A percentile compares a stretch with the other conserved stretches of the same genome.
Evolutionary conservation across 2,888 invertebrate genomes (phyloP).

Genomic region (Nineta flava): DNA sequence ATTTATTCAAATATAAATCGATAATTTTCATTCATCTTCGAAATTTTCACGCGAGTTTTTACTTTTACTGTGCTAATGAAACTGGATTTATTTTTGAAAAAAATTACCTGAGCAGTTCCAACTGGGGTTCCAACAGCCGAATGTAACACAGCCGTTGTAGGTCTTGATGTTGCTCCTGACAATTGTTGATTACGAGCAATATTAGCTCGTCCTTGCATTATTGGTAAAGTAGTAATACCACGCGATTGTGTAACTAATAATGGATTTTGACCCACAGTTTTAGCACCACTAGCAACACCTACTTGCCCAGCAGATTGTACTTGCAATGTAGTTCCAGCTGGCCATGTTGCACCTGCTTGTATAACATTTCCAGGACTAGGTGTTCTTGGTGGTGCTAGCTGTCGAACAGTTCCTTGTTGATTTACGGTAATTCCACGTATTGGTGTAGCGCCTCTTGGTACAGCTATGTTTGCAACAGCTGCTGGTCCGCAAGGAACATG

Average conservation of each 20-base stretch:
- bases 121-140: conserved; percentile 25
- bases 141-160: conserved; percentile 25
- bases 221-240: conserved; percentile 5
- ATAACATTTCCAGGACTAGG: conserved; percentile 22
- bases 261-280: conserved; percentile 16
- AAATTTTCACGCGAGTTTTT: no score
- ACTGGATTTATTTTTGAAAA: no score
- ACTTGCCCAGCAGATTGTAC: conserved; percentile 6
- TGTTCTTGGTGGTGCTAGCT: conserved; percentile 22
- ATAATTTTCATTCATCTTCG: no score
- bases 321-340: conserved; percentile 4
- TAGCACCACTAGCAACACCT: conserved; percentile 19
- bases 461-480: conserved; percentile 57
- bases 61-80: no score
- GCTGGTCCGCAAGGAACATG: conserved; percentile 44
- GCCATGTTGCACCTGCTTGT: not conserved
- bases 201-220: conserved; percentile 4
- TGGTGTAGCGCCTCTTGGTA: conserved; percentile 39
- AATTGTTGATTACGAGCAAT: conserved; percentile 21
- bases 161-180: conserved; percentile 20
- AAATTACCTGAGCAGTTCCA: conserved; percentile 21
- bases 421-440: conserved; percentile 23
- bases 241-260: conserved; percentile 13
- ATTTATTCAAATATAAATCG: no score
- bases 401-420: conserved; percentile 17